Percentiles rank a stretch among this genome's conserved stretches.
These are phyloP conservation scores for Xanthostigma xanthostigma DNA, from an alignment of 2,888 invertebrate species.

Conservation along the genomic window DNA sequence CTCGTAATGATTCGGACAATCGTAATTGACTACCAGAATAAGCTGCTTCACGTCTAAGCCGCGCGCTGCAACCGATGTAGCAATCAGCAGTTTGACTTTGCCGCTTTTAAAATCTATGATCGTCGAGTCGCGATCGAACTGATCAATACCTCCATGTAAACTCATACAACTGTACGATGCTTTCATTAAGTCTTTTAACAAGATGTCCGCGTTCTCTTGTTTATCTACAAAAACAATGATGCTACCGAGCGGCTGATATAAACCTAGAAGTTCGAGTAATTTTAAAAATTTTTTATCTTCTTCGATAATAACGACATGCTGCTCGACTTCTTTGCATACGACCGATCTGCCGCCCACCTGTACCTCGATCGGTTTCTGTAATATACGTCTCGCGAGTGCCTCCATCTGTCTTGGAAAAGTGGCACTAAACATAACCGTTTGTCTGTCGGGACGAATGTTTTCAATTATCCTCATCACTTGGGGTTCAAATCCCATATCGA, in stretches of 20 bases:
- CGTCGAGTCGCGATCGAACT: slow-evolving; percentile 96
- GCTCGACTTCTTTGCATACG: slow-evolving; percentile 95
- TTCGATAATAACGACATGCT: slow-evolving; percentile 82
- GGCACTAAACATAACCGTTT: slow-evolving; percentile 98
- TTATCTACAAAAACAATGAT: slow-evolving; percentile 97
- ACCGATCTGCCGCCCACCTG: slow-evolving; percentile 93
- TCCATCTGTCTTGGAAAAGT: slow-evolving; percentile 99
- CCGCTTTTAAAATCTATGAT: slow-evolving; percentile 96
- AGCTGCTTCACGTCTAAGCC: slow-evolving; percentile 98
- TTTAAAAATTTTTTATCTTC: slow-evolving; percentile 98
- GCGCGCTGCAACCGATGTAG: slow-evolving; percentile 95
- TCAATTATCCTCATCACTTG: slow-evolving; percentile 94
- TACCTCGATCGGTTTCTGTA: slow-evolving; percentile 92
- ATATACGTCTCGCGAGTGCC: slow-evolving; percentile 82
- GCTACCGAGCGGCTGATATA: slow-evolving; percentile 84
- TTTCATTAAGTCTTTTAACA: slow-evolving; percentile 88
- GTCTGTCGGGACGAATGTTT: slow-evolving; percentile 89
- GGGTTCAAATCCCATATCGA: slow-evolving; percentile 99
- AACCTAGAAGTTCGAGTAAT: slow-evolving; percentile 88
- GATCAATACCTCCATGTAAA: slow-evolving; percentile 97
- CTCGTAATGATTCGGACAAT: slow-evolving; percentile 99
- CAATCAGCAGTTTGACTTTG: slow-evolving; percentile 81
- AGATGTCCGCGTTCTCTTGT: slow-evolving; percentile 90
- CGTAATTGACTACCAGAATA: slow-evolving; percentile 95
- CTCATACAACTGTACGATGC: slow-evolving; percentile 95